Evolutionary conservation across 2,113 vertebrate genomes (phyloP), one percentile per base, ranked within the genome.

Genomic region (Cinclus mexicanus): DNA sequence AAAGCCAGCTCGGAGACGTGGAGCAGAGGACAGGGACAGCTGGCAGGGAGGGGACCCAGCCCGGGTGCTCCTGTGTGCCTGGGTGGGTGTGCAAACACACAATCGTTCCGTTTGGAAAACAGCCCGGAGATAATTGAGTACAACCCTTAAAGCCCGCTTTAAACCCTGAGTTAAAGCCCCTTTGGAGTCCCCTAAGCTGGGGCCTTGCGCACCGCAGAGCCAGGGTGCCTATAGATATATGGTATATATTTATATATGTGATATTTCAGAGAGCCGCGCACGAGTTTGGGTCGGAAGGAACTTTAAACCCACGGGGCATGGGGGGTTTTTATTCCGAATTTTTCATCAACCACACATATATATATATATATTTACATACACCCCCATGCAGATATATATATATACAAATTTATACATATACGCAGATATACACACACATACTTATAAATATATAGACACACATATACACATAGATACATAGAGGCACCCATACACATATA

Each of bases 1-100:
- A 5, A 22, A 31, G 11, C 6, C 31, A 22, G 53, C 52, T 33
- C 0, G 1, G 33, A 7, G 46, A 24, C 0, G 0, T 10, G 21
- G 61, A 29, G 15, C 68, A 53, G 85, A 9, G 75, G 80, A 20
- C 6, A 23, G 35, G 53, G 13, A 28, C 24, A 53, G 64, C 35
- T 17, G 79, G 64, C 59, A 41, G 31, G 1, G 10, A 70, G 29
- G 37, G 22, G 41, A 44, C 63, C 52, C 63, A 52, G 72, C 31
- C n/a, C 55, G 7, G 8, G 1, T 1, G 20, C 82, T 25, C 25
- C 74, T 8, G 14, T 12, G 21, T 10, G n/a, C 8, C 10, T 11
- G 16, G 47, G 8, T 9, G 47, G 25, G 16, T 29, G 60, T 41
- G 83, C 29, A 42, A 49, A 29, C 35, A 42, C 29, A 19, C 44